A percentile compares a stretch with the other conserved stretches of the same genome.
These are phyloP conservation scores for Temnothorax rugatulus DNA, from an alignment of 2,888 invertebrate genomes.

Conservation along the genomic window DNA sequence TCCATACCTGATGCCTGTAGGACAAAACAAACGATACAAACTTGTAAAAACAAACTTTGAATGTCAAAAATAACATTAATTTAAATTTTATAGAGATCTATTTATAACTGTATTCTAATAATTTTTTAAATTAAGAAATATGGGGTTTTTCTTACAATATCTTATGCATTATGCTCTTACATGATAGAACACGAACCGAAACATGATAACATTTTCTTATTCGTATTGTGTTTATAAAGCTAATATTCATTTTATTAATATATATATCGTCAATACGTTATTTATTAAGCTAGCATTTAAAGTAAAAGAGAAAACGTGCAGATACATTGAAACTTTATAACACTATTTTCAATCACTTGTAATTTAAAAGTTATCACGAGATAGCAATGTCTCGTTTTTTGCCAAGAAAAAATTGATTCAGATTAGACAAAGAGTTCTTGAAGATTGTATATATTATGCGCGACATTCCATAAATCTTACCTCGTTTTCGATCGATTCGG, in stretches of 20 bases:
- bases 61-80: background rate
- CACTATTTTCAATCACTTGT: background rate
- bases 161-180: background rate
- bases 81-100: background rate
- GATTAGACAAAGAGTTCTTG: background rate
- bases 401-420: background rate
- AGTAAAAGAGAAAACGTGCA: background rate
- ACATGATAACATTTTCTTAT: background rate
- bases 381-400: background rate
- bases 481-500: constrained; percentile 81
- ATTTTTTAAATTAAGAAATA: background rate
- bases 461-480: constrained; percentile 68
- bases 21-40: constrained; percentile 11
- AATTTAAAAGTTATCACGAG: background rate
- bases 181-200: background rate
- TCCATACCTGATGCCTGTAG: constrained; percentile 74
- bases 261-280: too few species aligned
- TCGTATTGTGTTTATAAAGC: background rate
- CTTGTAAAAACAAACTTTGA: background rate
- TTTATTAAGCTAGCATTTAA: background rate
- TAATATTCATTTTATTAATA: too few species aligned
- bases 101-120: constrained; percentile 5
- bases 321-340: background rate
- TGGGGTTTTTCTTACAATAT: background rate
- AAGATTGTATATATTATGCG: background rate